These are phyloP conservation scores for Nipponacmea schrenckii DNA, from an alignment of 2,888 invertebrate species.

Conservation along the genomic window DNA sequence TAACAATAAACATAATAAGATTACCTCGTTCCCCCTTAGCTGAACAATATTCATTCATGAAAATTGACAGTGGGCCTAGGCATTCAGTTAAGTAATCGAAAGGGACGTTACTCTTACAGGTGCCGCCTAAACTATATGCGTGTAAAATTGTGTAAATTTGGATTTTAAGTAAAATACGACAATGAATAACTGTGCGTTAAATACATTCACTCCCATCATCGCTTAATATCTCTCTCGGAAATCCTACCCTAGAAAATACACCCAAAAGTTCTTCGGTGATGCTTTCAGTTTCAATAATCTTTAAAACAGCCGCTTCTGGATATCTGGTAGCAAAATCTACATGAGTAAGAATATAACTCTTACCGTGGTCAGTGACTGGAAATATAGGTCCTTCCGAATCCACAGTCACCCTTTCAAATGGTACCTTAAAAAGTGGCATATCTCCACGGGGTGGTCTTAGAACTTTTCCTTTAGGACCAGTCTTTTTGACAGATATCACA, in stretches of 20 bases:
- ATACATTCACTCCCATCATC: background rate
- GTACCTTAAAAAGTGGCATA: slow-evolving; percentile 21
- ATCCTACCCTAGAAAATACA: slow-evolving; percentile 23
- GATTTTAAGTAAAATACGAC: too few relatives aligned
- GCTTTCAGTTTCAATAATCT: slow-evolving; percentile 15
- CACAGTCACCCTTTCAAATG: slow-evolving; percentile 22
- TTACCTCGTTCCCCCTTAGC: too few relatives aligned
- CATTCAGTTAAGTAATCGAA: too few relatives aligned
- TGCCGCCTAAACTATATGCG: too few relatives aligned
- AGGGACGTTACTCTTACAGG: too few relatives aligned
- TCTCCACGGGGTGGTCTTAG: slow-evolving; percentile 8
- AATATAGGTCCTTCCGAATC: slow-evolving; percentile 26
- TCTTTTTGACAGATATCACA: slow-evolving; percentile 32
- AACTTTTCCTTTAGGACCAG: slow-evolving; percentile 9
- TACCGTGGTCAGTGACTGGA: slow-evolving; percentile 12
- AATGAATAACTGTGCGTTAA: too few relatives aligned
- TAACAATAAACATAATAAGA: too few relatives aligned
- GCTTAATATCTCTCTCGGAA: slow-evolving; percentile 23
- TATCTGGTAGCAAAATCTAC: slow-evolving; percentile 27
- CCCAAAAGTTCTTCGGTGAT: slow-evolving; percentile 26
- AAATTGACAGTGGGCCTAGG: too few relatives aligned
- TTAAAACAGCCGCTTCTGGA: slow-evolving; percentile 20
- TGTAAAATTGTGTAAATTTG: too few relatives aligned
- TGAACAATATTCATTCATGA: too few relatives aligned
- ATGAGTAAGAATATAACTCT: slow-evolving; percentile 23